Evolutionary conservation across 2,888 invertebrate genomes (phyloP), one percentile per base, ranked within the genome.

Genomic region (Malachius bipustulatus): DNA sequence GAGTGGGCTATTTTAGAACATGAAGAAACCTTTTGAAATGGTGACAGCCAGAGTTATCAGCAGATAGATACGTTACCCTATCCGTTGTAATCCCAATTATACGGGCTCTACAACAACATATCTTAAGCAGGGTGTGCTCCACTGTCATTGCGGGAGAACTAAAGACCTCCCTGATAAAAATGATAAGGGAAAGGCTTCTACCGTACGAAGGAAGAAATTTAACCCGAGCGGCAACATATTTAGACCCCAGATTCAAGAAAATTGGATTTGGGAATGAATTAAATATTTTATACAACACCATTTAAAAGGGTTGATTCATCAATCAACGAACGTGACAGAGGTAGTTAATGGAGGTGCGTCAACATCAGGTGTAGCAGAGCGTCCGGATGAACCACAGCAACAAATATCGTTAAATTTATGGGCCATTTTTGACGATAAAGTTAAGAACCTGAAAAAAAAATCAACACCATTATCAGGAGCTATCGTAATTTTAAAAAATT

Each of bases 141-240:
- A 19, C 24, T n/a, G n/a, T 8, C n/a, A 19, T n/a, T 8, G 24
- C 6, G 6, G 24, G n/a, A 19, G 24, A 6, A 8, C 6, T 19
- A 19, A 19, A 19, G 6, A 19, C 6, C n/a, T 19, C 6, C n/a
- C 24, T 19, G 6, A 8, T 19, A 19, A 19, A n/a, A 19, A 19
- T 6, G n/a, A 19, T 19, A 6, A n/a, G 24, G 6, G 24, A 19
- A 8, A 19, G n/a, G 24, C 24, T 19, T 19, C 6, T 19, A 8
- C 24, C 24, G 6, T 19, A 19, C n/a, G n/a, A 19, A 19, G n/a
- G 24, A n/a, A 19, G 24, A 19, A 19, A 19, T 19, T 19, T 19
- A 19, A n/a, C 6, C n/a, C 24, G n/a, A n/a, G 24, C 24, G 24
- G 24, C 24, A n/a, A 19, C 24, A 19, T 19, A 6, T 19, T 19